These are phyloP conservation scores for Hypsopygia costalis DNA, from an alignment of 2,888 invertebrate genomes.

Conservation along the genomic window DNA sequence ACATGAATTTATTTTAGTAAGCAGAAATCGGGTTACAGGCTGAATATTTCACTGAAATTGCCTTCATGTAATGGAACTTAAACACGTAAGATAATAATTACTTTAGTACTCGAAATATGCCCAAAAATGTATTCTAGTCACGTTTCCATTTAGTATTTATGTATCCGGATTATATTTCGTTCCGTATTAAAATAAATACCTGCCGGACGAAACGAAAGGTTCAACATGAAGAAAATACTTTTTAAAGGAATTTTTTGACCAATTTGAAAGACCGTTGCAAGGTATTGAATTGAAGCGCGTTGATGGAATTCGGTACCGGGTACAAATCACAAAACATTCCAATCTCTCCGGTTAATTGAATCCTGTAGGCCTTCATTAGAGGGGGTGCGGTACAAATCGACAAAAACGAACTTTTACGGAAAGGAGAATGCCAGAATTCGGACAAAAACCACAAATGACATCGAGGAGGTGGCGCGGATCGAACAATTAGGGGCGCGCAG, in stretches of 20 bases:
- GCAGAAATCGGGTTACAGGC: slow-evolving; percentile 13
- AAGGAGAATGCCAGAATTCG: slow-evolving; percentile 48
- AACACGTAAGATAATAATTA: slow-evolving; percentile 4
- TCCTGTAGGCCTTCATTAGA: slow-evolving; percentile 75
- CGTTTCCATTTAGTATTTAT: slow-evolving; percentile 3
- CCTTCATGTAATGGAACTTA: slow-evolving; percentile 5
- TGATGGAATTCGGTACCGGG: slow-evolving; percentile 62
- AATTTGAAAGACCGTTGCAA: slow-evolving; percentile 45
- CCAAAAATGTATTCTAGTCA: neutral
- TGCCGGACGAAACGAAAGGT: neutral
- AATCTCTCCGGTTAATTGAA: slow-evolving; percentile 72
- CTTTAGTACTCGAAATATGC: neutral
- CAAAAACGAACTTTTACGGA: slow-evolving; percentile 70
- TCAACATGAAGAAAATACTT: slow-evolving; percentile 21
- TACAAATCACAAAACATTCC: slow-evolving; percentile 75
- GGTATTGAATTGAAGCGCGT: slow-evolving; percentile 50
- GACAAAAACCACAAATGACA: slow-evolving; percentile 72
- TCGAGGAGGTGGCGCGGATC: slow-evolving; percentile 57
- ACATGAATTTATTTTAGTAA: slow-evolving; percentile 8
- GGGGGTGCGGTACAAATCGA: slow-evolving; percentile 46
- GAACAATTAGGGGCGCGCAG: slow-evolving; percentile 54
- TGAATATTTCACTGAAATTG: slow-evolving; percentile 10
- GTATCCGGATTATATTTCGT: neutral
- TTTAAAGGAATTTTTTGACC: slow-evolving; percentile 34
- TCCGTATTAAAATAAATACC: neutral